Evolutionary conservation across 2,113 vertebrate genomes (phyloP).

Genomic region (Chaetura pelagica): DNA sequence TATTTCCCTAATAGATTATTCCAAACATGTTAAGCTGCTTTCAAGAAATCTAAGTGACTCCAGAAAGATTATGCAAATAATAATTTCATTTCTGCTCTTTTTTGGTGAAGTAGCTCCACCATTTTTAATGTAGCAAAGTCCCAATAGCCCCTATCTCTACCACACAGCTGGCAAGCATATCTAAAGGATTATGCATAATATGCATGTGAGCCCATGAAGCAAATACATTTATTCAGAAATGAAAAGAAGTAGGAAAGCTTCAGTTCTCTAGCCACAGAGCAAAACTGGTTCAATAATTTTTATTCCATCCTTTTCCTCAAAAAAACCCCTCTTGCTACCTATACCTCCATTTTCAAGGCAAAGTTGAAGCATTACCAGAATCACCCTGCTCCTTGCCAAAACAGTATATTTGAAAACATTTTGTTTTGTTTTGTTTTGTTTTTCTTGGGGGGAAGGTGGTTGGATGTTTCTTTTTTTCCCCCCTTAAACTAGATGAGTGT

Average conservation of each 20-base stretch:
- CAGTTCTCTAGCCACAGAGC: constrained; percentile 35
- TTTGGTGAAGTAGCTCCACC: constrained; percentile 53
- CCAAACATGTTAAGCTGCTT: constrained; percentile 75
- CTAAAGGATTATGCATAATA: constrained; percentile 91
- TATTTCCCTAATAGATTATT: constrained; percentile 78
- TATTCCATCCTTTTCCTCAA: not conserved
- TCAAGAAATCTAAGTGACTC: constrained; percentile 73
- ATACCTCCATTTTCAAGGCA: constrained; percentile 23
- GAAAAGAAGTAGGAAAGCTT: constrained; percentile 48
- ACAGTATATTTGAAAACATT: not conserved
- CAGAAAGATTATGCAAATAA: constrained; percentile 82
- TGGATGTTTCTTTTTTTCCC: not conserved
- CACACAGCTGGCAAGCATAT: constrained; percentile 92
- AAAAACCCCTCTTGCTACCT: not conserved
- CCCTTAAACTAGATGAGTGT: not conserved
- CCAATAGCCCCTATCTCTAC: constrained; percentile 88
- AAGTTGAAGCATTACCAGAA: constrained; percentile 40
- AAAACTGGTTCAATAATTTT: constrained; percentile 55
- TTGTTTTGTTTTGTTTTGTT: not conserved
- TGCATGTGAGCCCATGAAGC: constrained; percentile 45
- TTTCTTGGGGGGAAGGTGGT: no score
- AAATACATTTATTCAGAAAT: constrained; percentile 51
- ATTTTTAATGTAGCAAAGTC: constrained; percentile 73
- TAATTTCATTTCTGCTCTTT: constrained; percentile 68
- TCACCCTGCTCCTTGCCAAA: not conserved